phyloP scores from a whole-genome alignment of 2,113 vertebrate species.

The Mesitornis unicolor region DNA sequence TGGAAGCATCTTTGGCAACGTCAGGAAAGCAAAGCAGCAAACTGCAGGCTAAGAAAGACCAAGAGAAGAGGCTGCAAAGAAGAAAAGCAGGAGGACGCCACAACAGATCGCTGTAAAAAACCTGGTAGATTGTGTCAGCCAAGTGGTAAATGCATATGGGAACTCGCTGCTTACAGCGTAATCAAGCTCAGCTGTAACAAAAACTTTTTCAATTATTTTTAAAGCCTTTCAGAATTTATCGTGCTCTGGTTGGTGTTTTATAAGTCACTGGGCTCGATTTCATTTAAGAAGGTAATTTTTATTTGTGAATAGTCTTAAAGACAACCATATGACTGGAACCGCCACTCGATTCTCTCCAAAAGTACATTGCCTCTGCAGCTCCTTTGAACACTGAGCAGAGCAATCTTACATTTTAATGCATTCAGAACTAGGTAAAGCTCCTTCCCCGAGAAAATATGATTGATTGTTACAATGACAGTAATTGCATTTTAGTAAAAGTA shows the following conservation, averaged over 20 bases:
- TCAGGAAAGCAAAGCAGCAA: not conserved
- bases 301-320: not conserved
- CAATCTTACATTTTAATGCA: conserved; percentile 72
- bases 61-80: not conserved
- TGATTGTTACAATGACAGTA: conserved; percentile 83
- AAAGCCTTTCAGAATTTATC: conserved; percentile 4
- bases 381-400: conserved; percentile 35
- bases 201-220: not conserved
- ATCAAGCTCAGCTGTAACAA: not conserved
- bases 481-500: conserved; percentile 84
- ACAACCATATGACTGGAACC: not conserved
- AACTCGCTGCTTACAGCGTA: not conserved
- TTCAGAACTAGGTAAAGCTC: conserved; percentile 73
- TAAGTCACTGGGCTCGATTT: conserved; percentile 1
- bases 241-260: conserved; percentile 26
- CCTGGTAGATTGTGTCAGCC: not conserved
- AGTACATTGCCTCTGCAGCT: conserved; percentile 36
- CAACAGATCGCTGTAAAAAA: not conserved
- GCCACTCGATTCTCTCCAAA: conserved; percentile 12
- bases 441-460: conserved; percentile 76
- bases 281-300: not conserved
- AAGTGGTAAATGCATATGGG: not conserved
- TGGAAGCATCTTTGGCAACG: not conserved
- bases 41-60: not conserved
- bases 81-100: not conserved